These are phyloP conservation scores for Empidonax alnorum DNA, from an alignment of 2,113 vertebrate species.

Conservation along the genomic window DNA sequence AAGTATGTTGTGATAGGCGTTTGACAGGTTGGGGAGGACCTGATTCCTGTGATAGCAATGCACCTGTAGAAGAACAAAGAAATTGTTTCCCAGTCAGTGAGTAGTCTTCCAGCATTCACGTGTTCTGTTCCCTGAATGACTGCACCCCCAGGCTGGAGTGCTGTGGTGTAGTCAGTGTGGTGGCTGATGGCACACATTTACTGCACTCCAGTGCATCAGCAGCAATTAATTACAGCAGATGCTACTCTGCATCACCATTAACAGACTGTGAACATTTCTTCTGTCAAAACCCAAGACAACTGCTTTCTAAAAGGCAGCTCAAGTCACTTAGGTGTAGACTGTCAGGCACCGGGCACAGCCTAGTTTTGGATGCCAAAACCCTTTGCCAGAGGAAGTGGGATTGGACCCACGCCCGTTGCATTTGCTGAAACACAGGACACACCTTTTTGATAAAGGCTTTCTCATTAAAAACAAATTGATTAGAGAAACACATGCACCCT, in stretches of 20 bases:
- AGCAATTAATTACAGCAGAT: background rate
- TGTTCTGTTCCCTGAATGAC: background rate
- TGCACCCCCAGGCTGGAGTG: background rate
- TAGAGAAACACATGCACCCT: background rate
- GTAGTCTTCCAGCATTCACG: background rate
- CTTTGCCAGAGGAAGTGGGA: conserved; percentile 9
- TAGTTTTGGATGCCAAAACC: conserved; percentile 22
- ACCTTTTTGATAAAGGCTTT: conserved; percentile 42
- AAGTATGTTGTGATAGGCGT: background rate
- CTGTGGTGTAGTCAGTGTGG: background rate
- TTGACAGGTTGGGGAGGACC: background rate
- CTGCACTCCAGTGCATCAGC: accelerated
- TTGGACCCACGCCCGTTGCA: background rate
- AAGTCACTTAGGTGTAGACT: background rate
- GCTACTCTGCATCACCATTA: background rate
- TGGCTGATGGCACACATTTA: background rate
- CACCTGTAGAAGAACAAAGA: background rate
- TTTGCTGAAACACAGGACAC: conserved; percentile 10
- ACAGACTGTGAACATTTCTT: background rate
- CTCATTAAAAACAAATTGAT: conserved; percentile 13
- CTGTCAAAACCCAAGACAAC: background rate
- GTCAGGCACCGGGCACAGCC: conserved; percentile 13
- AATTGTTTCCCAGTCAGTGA: background rate
- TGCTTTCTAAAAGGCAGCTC: background rate
- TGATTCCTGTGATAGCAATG: background rate